A percentile compares a stretch with the other conserved stretches of the same genome.
Evolutionary conservation across 2,888 invertebrate species (phyloP).

Genomic region (Megastigmus dorsalis): DNA sequence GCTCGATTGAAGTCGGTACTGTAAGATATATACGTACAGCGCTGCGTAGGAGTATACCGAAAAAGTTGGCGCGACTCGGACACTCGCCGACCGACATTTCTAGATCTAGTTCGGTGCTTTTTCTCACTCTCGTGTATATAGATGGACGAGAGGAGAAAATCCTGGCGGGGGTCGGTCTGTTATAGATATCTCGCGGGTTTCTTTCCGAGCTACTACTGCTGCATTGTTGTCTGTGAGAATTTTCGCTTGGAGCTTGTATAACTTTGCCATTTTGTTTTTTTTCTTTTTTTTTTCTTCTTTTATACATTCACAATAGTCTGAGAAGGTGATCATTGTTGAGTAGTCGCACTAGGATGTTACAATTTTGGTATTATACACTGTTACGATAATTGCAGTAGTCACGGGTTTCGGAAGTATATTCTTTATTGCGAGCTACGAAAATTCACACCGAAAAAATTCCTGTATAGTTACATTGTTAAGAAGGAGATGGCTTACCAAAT

Average conservation of each 20-base stretch:
- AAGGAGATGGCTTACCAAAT: too few relatives aligned
- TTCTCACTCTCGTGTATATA: constrained; percentile 1
- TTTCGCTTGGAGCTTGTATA: not conserved
- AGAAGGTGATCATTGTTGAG: not conserved
- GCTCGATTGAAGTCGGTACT: constrained; percentile 15
- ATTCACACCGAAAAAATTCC: not conserved
- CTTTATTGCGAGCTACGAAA: not conserved
- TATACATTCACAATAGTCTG: not conserved
- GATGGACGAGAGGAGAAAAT: constrained; percentile 40
- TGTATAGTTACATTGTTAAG: too few relatives aligned
- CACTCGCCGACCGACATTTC: constrained; percentile 37
- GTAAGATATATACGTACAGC: not conserved
- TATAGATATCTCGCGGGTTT: not conserved
- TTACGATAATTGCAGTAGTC: too few relatives aligned
- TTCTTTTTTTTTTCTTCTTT: not conserved
- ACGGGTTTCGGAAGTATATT: too few relatives aligned
- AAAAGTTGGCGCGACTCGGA: constrained; percentile 33
- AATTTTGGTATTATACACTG: too few relatives aligned
- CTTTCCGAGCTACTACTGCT: not conserved
- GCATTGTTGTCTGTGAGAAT: not conserved
- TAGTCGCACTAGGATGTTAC: not conserved
- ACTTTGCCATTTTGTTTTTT: not conserved
- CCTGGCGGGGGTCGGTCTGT: constrained; percentile 14
- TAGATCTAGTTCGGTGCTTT: constrained; percentile 21
- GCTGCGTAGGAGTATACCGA: constrained; percentile 16